A percentile compares a stretch with the other conserved stretches of the same genome.
phyloP scores from a whole-genome alignment of 2,797 vertebrate genomes.

The Hylomyscus alleni region DNA sequence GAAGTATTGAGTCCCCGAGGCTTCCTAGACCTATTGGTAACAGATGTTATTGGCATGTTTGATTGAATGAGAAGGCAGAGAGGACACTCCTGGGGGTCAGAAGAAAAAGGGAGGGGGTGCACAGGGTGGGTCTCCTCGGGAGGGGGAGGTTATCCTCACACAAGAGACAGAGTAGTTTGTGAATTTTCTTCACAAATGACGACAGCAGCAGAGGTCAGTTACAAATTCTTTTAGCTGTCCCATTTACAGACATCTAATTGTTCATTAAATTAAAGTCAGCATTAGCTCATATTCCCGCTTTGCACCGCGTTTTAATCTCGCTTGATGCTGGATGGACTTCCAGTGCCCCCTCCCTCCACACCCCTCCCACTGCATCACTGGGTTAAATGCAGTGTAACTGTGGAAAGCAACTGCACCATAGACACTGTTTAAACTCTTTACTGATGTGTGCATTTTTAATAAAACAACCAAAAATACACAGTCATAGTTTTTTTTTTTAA shows the following conservation, averaged over 20 bases:
- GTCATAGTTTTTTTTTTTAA: constrained; percentile 91
- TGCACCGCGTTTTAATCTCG: constrained; percentile 80
- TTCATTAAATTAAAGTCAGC: constrained; percentile 87
- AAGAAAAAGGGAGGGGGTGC: background rate
- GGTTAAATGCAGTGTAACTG: constrained; percentile 80
- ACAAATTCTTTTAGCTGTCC: constrained; percentile 80
- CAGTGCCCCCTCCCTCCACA: background rate
- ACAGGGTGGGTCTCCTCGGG: background rate
- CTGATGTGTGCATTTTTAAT: constrained; percentile 89
- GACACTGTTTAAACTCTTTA: constrained; percentile 90
- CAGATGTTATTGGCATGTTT: constrained; percentile 81
- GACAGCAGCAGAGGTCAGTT: constrained; percentile 48
- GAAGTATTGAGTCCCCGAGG: constrained; percentile 68
- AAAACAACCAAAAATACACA: constrained; percentile 88
- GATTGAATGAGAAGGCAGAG: constrained; percentile 52
- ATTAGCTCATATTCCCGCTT: constrained; percentile 83
- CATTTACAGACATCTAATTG: constrained; percentile 88
- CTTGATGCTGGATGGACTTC: constrained; percentile 75
- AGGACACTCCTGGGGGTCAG: constrained; percentile 31
- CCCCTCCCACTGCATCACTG: constrained; percentile 26
- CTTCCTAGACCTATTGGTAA: constrained; percentile 77
- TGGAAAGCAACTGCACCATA: constrained; percentile 85
- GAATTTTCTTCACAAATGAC: constrained; percentile 56
- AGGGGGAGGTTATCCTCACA: background rate
- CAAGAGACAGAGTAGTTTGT: background rate